These are phyloP conservation scores for Saccostrea cuccullata DNA, from an alignment of 1,140 invertebrate species.

Conservation along the genomic window DNA sequence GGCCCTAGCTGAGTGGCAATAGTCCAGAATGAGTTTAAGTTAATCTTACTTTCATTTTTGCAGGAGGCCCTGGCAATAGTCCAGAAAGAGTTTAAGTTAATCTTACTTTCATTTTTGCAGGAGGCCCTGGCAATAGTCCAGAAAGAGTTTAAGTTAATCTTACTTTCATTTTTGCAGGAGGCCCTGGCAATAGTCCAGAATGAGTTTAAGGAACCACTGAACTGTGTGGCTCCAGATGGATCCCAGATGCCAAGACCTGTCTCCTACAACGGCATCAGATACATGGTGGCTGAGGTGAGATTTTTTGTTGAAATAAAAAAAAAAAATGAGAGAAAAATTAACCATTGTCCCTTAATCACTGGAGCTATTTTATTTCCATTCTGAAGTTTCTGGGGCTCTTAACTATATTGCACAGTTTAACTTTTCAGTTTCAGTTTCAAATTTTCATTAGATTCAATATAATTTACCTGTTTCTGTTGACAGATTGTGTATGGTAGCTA, in stretches of 20 bases:
- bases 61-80: constrained; percentile 73
- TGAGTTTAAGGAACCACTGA: constrained; percentile 75
- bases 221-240: constrained; percentile 68
- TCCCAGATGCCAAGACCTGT: constrained; percentile 65
- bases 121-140: too few relatives aligned
- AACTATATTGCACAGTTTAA: too few relatives aligned
- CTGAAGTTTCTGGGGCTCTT: too few relatives aligned
- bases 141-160: background rate
- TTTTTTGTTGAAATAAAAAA: background rate
- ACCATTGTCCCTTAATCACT: too few relatives aligned
- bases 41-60: background rate
- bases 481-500: constrained; percentile 77
- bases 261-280: constrained; percentile 76
- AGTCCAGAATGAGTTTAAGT: too few relatives aligned
- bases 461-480: constrained; percentile 13
- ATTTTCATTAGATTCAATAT: background rate
- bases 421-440: background rate
- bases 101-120: too few relatives aligned
- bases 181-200: constrained; percentile 66
- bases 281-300: constrained; percentile 75
- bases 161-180: constrained; percentile 65
- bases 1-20: too few relatives aligned
- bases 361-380: too few relatives aligned
- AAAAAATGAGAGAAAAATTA: too few relatives aligned
- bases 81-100: constrained; percentile 73